Conservation (phyloP, 2,797 vertebrate species). For the Corythornis leucogaster region DNA sequence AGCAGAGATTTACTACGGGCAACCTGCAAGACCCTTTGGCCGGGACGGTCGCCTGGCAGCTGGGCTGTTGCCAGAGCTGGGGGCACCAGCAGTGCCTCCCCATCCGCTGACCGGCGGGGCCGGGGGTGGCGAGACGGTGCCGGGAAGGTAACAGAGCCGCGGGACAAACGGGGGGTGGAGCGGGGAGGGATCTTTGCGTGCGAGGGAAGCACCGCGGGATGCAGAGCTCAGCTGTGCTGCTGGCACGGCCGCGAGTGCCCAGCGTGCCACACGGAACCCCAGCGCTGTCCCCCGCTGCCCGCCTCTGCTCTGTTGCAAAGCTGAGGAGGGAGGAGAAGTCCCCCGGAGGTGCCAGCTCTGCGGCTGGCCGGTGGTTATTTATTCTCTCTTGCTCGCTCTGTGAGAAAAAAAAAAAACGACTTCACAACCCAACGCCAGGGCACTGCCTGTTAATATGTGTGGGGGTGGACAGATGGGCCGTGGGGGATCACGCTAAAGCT, state of each 20-base stretch:
- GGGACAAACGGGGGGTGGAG: background rate
- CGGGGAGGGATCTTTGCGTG: background rate
- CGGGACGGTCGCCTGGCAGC: slow-evolving; percentile 81
- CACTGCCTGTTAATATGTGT: background rate
- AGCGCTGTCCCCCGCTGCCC: fast-evolving
- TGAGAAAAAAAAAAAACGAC: slow-evolving; percentile 29
- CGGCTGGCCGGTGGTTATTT: background rate
- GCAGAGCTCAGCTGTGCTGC: background rate
- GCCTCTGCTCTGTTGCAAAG: background rate
- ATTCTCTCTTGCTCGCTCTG: slow-evolving; percentile 9
- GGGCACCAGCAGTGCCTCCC: slow-evolving; percentile 77
- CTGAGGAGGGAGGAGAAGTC: background rate
- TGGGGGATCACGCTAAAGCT: slow-evolving; percentile 23
- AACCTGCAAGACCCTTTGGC: slow-evolving; percentile 67
- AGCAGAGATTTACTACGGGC: slow-evolving; percentile 74
- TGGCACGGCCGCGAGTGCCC: background rate
- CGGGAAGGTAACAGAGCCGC: background rate
- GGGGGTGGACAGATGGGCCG: slow-evolving; percentile 37
- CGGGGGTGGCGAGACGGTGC: background rate
- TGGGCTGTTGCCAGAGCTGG: slow-evolving; percentile 80
- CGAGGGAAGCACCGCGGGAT: background rate
- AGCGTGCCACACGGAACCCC: fast-evolving
- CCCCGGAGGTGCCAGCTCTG: background rate
- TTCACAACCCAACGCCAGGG: background rate
- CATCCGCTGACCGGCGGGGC: slow-evolving; percentile 40